Conservation (phyloP, 1,140 invertebrate genomes). For the Gonatopus flavifemur region DNA sequence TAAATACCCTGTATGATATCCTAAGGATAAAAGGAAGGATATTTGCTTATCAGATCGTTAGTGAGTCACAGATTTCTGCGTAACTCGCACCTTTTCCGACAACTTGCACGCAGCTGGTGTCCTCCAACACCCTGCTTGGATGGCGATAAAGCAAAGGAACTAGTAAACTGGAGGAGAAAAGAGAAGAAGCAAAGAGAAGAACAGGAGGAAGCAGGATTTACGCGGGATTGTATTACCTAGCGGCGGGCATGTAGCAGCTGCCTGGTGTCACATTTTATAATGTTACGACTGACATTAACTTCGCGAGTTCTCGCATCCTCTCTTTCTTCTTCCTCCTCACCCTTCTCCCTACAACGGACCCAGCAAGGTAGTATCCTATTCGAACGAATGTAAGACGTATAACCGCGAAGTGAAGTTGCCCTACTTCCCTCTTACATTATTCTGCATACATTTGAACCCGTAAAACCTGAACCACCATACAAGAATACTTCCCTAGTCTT, state of each 20-base stretch:
- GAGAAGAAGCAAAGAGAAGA: constrained; percentile 11
- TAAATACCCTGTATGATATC: too few relatives aligned
- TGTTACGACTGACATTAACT: constrained; percentile 34
- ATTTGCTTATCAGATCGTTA: constrained; percentile 10
- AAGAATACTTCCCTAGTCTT: too few relatives aligned
- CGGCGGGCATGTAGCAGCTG: constrained; percentile 23
- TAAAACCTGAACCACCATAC: too few relatives aligned
- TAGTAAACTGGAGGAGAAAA: constrained; percentile 14
- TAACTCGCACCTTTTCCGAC: too few relatives aligned
- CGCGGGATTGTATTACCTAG: constrained; percentile 39
- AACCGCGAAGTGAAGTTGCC: too few relatives aligned
- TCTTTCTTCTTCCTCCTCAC: too few relatives aligned
- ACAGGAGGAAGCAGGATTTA: constrained; percentile 29
- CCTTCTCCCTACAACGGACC: too few relatives aligned
- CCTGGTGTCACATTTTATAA: constrained; percentile 40
- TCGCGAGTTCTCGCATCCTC: neutral
- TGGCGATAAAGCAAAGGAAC: constrained; percentile 31
- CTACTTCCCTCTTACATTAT: too few relatives aligned
- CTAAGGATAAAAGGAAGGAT: too few relatives aligned
- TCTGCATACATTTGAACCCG: too few relatives aligned
- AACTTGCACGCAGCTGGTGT: constrained; percentile 16
- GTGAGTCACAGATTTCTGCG: constrained; percentile 14
- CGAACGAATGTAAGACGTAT: too few relatives aligned
- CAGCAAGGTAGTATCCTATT: too few relatives aligned
- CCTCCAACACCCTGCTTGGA: constrained; percentile 22